Base-by-base conservation (phyloP, 2,797 vertebrate genomes). In the Menidia menidia region DNA sequence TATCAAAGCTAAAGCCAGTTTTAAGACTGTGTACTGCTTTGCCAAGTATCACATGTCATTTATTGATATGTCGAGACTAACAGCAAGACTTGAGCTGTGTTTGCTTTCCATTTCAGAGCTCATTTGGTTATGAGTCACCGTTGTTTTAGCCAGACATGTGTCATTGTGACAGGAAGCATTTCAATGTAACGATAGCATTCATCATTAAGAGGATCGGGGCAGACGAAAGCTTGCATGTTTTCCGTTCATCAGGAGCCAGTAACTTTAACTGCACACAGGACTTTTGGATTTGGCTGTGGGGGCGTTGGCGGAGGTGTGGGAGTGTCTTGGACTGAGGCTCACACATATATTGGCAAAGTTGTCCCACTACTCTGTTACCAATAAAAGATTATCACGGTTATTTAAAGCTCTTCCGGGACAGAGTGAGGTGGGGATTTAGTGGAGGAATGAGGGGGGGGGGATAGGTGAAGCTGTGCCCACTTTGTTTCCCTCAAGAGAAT, bases 331-430 rank as follows among this genome's bases (percentile, higher is more conserved):
- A 30, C 71, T 50, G 18, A 64, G 58, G 61, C 68, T 59, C 60
- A 62, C 45, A 57, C 47, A 62, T 85, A 80, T 84, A 83, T 81
- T 77, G 60, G 71, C 71, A 4, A n/a, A 74, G 53, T 81, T 71
- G 66, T 77, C 81, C 64, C 67, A 59, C 43, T 5, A 4, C 77
- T 88, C 78, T 83, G 86, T 81, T 88, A 74, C 84, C 75, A 86
- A 89, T 92, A 87, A 92, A 90, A 84, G 60, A 82, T 70, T 64
- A 85, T 84, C 83, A 44, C 15, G 14, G 82, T 78, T 90, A 89
- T 91, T 93, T 88, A 89, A 90, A 89, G 88, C 73, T 88, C 63
- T 76, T 87, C 75, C 70, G 60, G 53, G 82, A 79, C 58, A 70
- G 53, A 68, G 56, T 7, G 71, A 71, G 69, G 60, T 8, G 2